Conservation (phyloP, 2,888 invertebrate species). For the Rosalia funebris region DNA sequence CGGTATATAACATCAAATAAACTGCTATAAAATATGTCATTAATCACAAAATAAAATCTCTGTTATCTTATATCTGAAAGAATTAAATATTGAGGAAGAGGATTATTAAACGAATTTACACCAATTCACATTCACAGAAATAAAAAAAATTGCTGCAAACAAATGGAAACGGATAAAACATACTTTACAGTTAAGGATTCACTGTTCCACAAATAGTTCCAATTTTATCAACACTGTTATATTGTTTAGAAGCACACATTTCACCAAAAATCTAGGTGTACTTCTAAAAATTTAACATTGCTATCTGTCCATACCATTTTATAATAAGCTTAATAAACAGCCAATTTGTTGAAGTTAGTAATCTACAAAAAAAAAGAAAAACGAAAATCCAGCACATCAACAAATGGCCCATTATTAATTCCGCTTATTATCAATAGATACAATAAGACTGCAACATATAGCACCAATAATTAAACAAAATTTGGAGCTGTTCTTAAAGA, state of each 20-base stretch:
- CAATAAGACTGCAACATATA: not conserved
- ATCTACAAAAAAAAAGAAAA: too few species aligned
- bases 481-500: conserved; percentile 2
- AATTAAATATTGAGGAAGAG: conserved; percentile 13
- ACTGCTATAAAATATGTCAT: too few species aligned
- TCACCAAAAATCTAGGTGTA: conserved; percentile 10
- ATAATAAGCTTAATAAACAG: not conserved
- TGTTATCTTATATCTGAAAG: not conserved
- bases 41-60: conserved; percentile 3
- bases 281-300: conserved; percentile 41
- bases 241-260: conserved; percentile 33
- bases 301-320: conserved; percentile 23
- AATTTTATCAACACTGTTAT: conserved; percentile 60
- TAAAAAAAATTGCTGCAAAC: conserved; percentile 35
- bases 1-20: conserved; percentile 5
- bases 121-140: conserved; percentile 38
- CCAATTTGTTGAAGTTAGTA: not conserved
- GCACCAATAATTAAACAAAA: not conserved
- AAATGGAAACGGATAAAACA: conserved; percentile 32
- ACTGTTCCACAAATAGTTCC: conserved; percentile 56
- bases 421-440: not conserved
- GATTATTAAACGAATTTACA: conserved; percentile 32
- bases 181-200: conserved; percentile 48
- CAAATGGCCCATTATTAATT: not conserved
- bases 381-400: not conserved